Evolutionary conservation across 1,140 invertebrate species (phyloP).

Genomic region (Lepidurus packardi): DNA sequence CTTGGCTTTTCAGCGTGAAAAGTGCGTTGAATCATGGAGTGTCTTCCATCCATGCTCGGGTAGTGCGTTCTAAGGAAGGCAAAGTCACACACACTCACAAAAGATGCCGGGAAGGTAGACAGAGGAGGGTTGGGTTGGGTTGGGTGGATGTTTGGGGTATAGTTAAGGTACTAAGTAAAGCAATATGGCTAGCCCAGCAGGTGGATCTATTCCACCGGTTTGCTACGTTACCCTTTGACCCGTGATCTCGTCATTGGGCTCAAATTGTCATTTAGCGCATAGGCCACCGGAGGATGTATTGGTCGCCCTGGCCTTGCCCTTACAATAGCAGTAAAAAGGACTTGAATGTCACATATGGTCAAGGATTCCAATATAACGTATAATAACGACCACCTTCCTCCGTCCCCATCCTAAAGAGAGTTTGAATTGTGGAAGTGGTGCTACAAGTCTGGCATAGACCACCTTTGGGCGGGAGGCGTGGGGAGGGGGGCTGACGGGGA

Average conservation of each 20-base stretch:
- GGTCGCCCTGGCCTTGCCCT: neutral
- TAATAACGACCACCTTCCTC: neutral
- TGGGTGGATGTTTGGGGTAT: neutral
- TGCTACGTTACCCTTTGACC: neutral
- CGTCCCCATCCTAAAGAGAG: neutral
- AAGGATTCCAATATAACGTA: conserved; percentile 4
- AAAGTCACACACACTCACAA: neutral
- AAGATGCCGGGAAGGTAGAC: neutral
- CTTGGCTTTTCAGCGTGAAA: neutral
- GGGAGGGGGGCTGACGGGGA: neutral
- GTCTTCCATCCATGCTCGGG: neutral
- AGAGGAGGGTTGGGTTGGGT: neutral
- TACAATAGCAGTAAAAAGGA: conserved; percentile 5
- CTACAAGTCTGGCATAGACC: conserved; percentile 9
- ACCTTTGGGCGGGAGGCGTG: neutral
- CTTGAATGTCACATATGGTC: conserved; percentile 15
- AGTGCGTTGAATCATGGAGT: neutral
- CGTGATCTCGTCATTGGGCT: neutral
- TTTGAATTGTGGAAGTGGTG: neutral
- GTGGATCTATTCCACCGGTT: neutral
- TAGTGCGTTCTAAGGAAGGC: neutral
- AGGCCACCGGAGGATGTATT: neutral
- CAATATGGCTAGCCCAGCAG: neutral
- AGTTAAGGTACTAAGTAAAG: neutral
- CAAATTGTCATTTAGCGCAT: neutral